Base-by-base conservation (phyloP, 2,888 invertebrate species). In the Pherbina coryleti region DNA sequence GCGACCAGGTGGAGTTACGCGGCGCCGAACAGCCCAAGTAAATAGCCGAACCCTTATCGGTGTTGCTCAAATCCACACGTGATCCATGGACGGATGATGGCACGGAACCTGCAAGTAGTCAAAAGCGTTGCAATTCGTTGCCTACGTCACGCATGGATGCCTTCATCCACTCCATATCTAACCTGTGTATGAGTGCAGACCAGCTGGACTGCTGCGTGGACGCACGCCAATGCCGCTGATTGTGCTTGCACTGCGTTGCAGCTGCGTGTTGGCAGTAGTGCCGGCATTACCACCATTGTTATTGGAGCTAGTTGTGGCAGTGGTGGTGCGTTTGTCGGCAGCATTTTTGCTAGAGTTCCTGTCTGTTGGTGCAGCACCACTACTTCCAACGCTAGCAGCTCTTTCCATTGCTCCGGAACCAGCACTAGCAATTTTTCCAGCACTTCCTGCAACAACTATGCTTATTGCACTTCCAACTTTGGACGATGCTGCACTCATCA, bases 151-250 rank as follows among this genome's bases (percentile, higher is more conserved):
- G 7, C 44, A 44, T 44, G 44, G 14, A 22, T 19, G 44, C 49
- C 57, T 19, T 2, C 31, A n/a, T 28, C 8, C 8, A 44, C 7
- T 44, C 44, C 11, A 44, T 11, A 44, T 11, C 44, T 62, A 34
- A 89, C 93, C 93, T 82, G 94, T 94, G 85, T 95, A 95, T 83
- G 94, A 94, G 86, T 93, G 93, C 78, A 95, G 91, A n/a, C 95
- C 95, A 14, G 95, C 94, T 5, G 95, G 95, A 79, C 95, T 94
- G 71, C 95, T 95, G 82, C 95, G 91, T 1, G 95, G 95, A 82
- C 95, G 90, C 84, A 92, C 91, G 66, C 84, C 83, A 73, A 89
- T 84, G 3, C 87, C 88, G 81, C 89, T 89, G n/a, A 88, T 85
- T 28, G 88, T 89, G 82, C 90, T 90, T 76, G 89, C 86, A 82